Percentiles rank a stretch among this genome's conserved stretches.
phyloP scores from a whole-genome alignment of 2,113 vertebrate species.

The Caranx melampygus region DNA sequence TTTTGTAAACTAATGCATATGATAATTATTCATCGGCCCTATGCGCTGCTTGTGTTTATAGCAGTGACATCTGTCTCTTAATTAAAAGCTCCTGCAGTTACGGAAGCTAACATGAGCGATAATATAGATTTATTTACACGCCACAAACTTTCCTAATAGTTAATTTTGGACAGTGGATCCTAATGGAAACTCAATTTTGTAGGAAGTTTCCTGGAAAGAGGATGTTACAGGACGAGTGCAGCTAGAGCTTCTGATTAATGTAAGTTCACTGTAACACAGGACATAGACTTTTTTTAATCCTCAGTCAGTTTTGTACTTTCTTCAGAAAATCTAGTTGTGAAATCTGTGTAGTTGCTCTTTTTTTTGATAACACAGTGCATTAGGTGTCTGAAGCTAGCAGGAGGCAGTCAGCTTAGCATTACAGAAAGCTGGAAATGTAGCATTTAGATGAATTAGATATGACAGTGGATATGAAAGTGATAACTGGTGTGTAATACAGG shows the following conservation, averaged over 20 bases:
- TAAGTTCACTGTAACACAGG: too few relatives aligned
- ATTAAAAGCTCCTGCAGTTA: not conserved
- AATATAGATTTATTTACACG: not conserved
- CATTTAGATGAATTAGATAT: not conserved
- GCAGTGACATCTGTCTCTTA: not conserved
- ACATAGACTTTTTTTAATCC: too few relatives aligned
- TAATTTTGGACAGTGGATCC: not conserved
- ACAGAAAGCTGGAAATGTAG: too few relatives aligned
- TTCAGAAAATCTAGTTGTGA: too few relatives aligned
- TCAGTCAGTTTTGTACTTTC: too few relatives aligned
- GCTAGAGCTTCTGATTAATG: not conserved
- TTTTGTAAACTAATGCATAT: slow-evolving; percentile 5
- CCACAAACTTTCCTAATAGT: not conserved
- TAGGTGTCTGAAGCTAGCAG: too few relatives aligned
- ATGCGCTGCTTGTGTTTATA: not conserved
- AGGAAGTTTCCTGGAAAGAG: not conserved
- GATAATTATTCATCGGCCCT: not conserved
- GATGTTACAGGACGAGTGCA: not conserved
- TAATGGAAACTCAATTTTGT: not conserved
- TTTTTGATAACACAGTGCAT: too few relatives aligned
- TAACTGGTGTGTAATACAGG: too few relatives aligned
- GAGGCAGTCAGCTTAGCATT: too few relatives aligned
- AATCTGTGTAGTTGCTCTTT: too few relatives aligned
- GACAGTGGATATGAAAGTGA: not conserved
- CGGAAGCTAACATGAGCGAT: not conserved